Evolutionary conservation across 2,797 vertebrate species (phyloP), one percentile per base, ranked within the genome.

Genomic region (Clamator glandarius): DNA sequence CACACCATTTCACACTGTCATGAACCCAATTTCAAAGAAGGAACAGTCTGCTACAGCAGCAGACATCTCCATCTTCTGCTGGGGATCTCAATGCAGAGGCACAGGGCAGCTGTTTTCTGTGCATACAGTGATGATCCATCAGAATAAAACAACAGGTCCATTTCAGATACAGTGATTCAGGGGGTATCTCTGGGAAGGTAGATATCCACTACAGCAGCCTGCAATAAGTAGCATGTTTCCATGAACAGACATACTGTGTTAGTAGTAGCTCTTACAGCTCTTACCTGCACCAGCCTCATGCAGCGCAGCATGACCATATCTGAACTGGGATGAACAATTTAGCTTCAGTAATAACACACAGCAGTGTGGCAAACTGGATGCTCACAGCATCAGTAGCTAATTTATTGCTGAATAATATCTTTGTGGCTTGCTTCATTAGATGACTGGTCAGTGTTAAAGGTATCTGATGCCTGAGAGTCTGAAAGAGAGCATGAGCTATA

Each of bases 231-330:
- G 5, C 16, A 2, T 13, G 15, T 31, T 9, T 7, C 31, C 20
- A 25, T 3, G 24, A 63, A 39, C 0, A 3, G 18, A 15, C 6
- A 15, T 5, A 24, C 1, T 5, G 18, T 3, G 4, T 25, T 19
- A 84, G 26, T 2, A 57, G 36, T 5, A 50, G 48, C 55, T 87
- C 36, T 26, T 51, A 39, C 42, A 73, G 72, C 41, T 36, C n/a
- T 28, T 21, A 17, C 42, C 46, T 41, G 12, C 51, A 18, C 7
- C 57, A 39, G 39, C 35, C 48, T 70, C 0, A 0, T 24, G 44
- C 25, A 80, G 15, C 21, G 44, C 79, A 87, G 79, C 36, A 36
- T 58, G 31, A 33, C 23, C 14, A 0, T 6, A 41, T 10, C 57
- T 31, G 42, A 78, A n/a, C 20, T 26, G 29, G 33, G 33, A 15